These are phyloP conservation scores for Nomada ruficornis DNA, from an alignment of 2,888 invertebrate species.

Conservation along the genomic window DNA sequence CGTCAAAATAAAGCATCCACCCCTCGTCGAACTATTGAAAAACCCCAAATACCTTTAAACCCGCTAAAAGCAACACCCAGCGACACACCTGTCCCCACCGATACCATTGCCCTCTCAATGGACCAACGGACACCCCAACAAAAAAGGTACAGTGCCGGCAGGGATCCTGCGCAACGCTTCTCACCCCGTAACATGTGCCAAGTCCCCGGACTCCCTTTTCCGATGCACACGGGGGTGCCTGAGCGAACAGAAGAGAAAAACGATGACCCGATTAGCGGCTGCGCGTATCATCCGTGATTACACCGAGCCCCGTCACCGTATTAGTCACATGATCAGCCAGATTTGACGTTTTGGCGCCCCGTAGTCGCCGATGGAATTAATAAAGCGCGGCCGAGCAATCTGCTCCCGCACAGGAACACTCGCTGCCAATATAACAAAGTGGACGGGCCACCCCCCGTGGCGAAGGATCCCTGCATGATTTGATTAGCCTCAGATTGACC, in stretches of 20 bases:
- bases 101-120: slow-evolving; percentile 17
- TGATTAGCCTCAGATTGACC: slow-evolving; percentile 85
- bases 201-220: background rate
- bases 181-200: slow-evolving; percentile 23
- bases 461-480: slow-evolving; percentile 81
- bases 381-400: slow-evolving; percentile 82
- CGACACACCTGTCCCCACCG: slow-evolving; percentile 35
- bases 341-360: slow-evolving; percentile 72
- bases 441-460: slow-evolving; percentile 64
- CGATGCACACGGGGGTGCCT: background rate
- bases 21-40: background rate
- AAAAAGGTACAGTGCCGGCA: slow-evolving; percentile 7
- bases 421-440: slow-evolving; percentile 69
- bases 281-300: slow-evolving; percentile 63
- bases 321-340: slow-evolving; percentile 76
- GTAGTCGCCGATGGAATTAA: slow-evolving; percentile 81
- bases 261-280: slow-evolving; percentile 73
- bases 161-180: background rate
- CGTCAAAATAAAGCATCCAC: background rate
- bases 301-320: slow-evolving; percentile 53
- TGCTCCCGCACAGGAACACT: slow-evolving; percentile 71
- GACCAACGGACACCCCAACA: slow-evolving; percentile 32
- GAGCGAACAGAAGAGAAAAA: slow-evolving; percentile 42
- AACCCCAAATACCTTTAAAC: background rate
- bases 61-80: background rate